phyloP scores from a whole-genome alignment of 1,140 invertebrate genomes.

The Andrena cerasifolii region DNA sequence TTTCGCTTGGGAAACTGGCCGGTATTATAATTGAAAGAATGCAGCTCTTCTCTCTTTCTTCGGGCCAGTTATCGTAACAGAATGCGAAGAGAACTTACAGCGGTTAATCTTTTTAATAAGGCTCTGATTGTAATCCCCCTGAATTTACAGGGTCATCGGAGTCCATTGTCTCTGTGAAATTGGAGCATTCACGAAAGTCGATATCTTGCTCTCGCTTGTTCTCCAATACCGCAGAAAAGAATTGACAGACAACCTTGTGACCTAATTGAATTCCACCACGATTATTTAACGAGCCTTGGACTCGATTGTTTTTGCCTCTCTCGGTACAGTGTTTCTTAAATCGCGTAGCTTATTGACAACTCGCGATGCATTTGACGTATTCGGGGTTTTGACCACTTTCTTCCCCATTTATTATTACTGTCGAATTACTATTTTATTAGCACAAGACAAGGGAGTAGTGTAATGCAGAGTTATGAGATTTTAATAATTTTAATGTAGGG shows the following conservation, averaged over 20 bases:
- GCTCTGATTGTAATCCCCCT: not conserved
- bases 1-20: not conserved
- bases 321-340: not conserved
- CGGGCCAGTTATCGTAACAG: not conserved
- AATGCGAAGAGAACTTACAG: not conserved
- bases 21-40: conserved; percentile 1
- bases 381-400: too few relatives aligned
- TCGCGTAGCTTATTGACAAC: not conserved
- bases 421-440: too few relatives aligned
- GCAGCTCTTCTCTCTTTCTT: too few relatives aligned
- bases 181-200: conserved; percentile 25
- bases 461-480: not conserved
- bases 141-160: conserved; percentile 32
- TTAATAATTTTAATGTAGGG: too few relatives aligned
- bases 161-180: conserved; percentile 24
- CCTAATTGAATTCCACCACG: conserved; percentile 24
- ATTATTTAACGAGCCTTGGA: conserved; percentile 39
- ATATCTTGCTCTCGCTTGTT: conserved; percentile 11
- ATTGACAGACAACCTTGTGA: conserved; percentile 2
- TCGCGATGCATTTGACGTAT: too few relatives aligned
- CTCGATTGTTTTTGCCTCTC: conserved; percentile 18
- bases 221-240: conserved; percentile 8
- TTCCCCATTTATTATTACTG: too few relatives aligned
- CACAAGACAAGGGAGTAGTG: too few relatives aligned
- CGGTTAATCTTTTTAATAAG: conserved; percentile 15